These are phyloP conservation scores for Meganola albula DNA, from an alignment of 2,888 invertebrate genomes.

Conservation along the genomic window DNA sequence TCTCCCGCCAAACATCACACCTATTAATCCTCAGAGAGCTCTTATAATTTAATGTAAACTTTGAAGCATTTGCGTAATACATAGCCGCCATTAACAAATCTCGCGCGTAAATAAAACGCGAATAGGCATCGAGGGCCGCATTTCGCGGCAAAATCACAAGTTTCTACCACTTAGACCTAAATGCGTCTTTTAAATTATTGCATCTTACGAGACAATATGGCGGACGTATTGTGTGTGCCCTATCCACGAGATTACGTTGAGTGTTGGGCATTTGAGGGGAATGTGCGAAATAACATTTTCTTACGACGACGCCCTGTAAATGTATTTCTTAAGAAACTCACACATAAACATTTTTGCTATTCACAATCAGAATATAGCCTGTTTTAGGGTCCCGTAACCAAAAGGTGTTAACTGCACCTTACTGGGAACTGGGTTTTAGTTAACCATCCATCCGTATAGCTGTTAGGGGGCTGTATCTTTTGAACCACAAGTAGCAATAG, in stretches of 20 bases:
- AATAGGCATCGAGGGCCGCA: conserved; percentile 30
- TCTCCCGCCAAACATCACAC: neutral
- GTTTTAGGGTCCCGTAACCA: too few species aligned
- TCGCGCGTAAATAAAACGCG: conserved; percentile 26
- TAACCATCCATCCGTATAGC: too few species aligned
- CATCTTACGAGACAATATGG: conserved; percentile 64
- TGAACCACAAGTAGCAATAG: too few species aligned
- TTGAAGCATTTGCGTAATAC: conserved; percentile 21
- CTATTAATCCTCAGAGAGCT: conserved; percentile 10
- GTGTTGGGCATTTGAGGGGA: conserved; percentile 43
- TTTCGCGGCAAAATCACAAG: conserved; percentile 33
- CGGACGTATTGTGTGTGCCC: conserved; percentile 56
- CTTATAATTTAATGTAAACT: conserved; percentile 26
- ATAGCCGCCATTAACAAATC: conserved; percentile 29
- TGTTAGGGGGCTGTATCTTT: too few species aligned
- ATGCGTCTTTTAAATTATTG: conserved; percentile 50
- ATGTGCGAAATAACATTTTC: conserved; percentile 53
- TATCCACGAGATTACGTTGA: conserved; percentile 51
- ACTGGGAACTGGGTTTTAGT: too few species aligned
- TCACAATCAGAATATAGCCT: too few species aligned
- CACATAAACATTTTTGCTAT: too few species aligned
- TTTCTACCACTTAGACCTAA: conserved; percentile 6
- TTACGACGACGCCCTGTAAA: too few species aligned
- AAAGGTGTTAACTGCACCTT: too few species aligned
- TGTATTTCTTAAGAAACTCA: too few species aligned